Percentiles rank a stretch among this genome's conserved stretches.
phyloP scores from a whole-genome alignment of 2,113 vertebrate species.

The Etheostoma spectabile region DNA sequence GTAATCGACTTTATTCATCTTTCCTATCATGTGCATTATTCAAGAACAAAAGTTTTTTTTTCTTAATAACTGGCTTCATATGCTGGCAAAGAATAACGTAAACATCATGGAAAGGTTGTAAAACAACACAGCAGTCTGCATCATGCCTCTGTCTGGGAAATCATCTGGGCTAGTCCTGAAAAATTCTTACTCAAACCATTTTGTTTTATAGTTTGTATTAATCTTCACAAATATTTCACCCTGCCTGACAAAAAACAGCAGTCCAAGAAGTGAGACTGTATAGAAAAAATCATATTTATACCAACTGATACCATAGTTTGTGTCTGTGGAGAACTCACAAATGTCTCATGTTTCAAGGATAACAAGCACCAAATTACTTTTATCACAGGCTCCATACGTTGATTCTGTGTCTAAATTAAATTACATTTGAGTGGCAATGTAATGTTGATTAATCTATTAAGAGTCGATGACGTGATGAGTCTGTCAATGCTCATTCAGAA shows the following conservation, averaged over 20 bases:
- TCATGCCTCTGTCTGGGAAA: slow-evolving; percentile 23
- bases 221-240: not conserved
- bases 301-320: not conserved
- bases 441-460: not conserved
- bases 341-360: not conserved
- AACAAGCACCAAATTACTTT: not conserved
- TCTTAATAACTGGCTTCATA: not conserved
- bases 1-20: not conserved
- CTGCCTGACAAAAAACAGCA: not conserved
- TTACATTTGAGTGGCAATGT: not conserved
- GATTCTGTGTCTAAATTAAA: not conserved
- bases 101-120: slow-evolving; percentile 14
- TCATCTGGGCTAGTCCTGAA: slow-evolving; percentile 37
- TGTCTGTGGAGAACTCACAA: not conserved
- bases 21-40: not conserved
- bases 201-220: not conserved
- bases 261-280: not conserved
- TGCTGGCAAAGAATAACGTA: not conserved
- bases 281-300: not conserved
- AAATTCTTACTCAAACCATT: not conserved
- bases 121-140: slow-evolving; percentile 8
- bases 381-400: not conserved
- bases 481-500: not conserved
- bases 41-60: not conserved
- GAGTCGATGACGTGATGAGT: not conserved